A percentile compares a stretch with the other conserved stretches of the same genome.
These are phyloP conservation scores for Polyommatus iphigenia DNA, from an alignment of 2,888 invertebrate genomes.

Conservation along the genomic window DNA sequence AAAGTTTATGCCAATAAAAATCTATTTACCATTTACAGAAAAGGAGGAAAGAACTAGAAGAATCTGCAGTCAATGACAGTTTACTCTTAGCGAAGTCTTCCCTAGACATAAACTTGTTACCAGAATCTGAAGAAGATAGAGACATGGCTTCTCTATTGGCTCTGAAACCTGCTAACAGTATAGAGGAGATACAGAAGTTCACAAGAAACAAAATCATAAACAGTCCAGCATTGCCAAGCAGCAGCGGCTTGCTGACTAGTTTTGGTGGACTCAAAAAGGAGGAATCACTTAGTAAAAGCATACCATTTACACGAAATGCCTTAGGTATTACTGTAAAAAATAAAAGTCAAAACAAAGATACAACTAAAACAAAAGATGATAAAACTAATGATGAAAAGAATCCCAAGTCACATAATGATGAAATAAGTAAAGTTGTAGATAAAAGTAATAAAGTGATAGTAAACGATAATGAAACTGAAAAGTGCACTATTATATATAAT, in stretches of 20 bases:
- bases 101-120: slow-evolving; percentile 87
- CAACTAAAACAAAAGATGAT: slow-evolving; percentile 32
- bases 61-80: slow-evolving; percentile 83
- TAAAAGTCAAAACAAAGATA: slow-evolving; percentile 34
- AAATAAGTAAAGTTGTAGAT: slow-evolving; percentile 10
- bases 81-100: slow-evolving; percentile 87
- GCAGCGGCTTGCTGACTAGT: slow-evolving; percentile 67
- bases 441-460: slow-evolving; percentile 21
- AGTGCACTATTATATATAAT: no score
- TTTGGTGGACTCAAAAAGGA: slow-evolving; percentile 81
- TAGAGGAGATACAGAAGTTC: slow-evolving; percentile 78
- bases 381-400: slow-evolving; percentile 29
- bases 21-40: slow-evolving; percentile 54
- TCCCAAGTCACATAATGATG: slow-evolving; percentile 31
- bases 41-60: slow-evolving; percentile 88
- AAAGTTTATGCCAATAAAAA: no score
- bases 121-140: slow-evolving; percentile 89
- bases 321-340: slow-evolving; percentile 68
- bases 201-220: slow-evolving; percentile 76
- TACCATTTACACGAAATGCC: slow-evolving; percentile 56
- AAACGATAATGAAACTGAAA: background rate
- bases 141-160: slow-evolving; percentile 88
- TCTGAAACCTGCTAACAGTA: slow-evolving; percentile 82
- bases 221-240: slow-evolving; percentile 78
- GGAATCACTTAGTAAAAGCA: slow-evolving; percentile 68